Evolutionary conservation across 2,797 vertebrate genomes (phyloP).

Genomic region (Zenarchopterus dispar): DNA sequence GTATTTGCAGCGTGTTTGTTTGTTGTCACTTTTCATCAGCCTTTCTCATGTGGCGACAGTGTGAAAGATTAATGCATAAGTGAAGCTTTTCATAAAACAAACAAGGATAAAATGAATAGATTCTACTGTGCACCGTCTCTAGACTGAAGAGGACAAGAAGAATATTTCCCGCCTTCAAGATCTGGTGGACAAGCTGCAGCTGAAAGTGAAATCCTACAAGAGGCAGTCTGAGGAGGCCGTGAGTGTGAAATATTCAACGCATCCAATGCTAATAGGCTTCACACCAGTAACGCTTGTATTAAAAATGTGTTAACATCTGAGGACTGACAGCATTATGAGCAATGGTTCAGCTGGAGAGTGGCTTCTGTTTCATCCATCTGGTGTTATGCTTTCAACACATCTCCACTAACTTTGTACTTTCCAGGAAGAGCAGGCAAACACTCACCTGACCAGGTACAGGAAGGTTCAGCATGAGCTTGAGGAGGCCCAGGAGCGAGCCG

Average conservation of each 20-base stretch:
- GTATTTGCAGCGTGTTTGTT: neutral
- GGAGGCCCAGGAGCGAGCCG: constrained; percentile 88
- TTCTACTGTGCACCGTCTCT: constrained; percentile 18
- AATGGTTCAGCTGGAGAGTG: neutral
- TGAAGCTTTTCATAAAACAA: constrained; percentile 1
- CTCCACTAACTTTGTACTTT: neutral
- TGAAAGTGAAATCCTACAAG: constrained; percentile 93
- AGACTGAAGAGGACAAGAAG: constrained; percentile 90
- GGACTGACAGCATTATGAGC: constrained; percentile 16
- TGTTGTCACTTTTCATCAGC: neutral
- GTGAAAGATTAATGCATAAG: neutral
- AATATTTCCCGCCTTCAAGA: constrained; percentile 88
- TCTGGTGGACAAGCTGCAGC: constrained; percentile 90
- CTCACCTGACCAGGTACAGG: constrained; percentile 87
- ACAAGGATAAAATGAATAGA: constrained; percentile 1
- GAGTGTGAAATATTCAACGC: constrained; percentile 73
- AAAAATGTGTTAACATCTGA: constrained; percentile 2
- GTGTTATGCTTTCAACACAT: neutral
- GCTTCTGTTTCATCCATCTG: neutral
- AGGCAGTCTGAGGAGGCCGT: constrained; percentile 90
- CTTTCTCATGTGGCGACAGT: constrained; percentile 1
- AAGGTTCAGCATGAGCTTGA: constrained; percentile 91
- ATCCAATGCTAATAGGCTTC: constrained; percentile 24
- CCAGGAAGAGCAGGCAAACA: constrained; percentile 90
- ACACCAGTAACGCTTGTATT: constrained; percentile 21